These are phyloP conservation scores for Epinotia bilunana DNA, from an alignment of 2,888 invertebrate genomes.

Conservation along the genomic window DNA sequence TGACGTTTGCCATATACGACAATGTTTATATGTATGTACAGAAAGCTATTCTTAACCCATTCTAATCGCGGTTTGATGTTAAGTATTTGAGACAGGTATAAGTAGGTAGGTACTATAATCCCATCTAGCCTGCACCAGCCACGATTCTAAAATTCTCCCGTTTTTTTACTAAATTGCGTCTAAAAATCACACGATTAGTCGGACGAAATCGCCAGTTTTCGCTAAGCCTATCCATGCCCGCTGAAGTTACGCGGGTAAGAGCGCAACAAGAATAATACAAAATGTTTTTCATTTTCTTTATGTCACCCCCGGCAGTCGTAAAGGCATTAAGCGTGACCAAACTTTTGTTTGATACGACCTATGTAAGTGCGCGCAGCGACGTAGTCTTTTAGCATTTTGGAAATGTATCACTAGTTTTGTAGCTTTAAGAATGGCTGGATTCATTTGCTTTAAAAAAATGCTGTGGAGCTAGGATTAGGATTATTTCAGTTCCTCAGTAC, in stretches of 20 bases:
- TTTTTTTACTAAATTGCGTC: slow-evolving; percentile 20
- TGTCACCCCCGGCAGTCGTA: slow-evolving; percentile 93
- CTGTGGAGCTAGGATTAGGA: background rate
- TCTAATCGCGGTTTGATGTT: too few species aligned
- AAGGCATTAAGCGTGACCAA: slow-evolving; percentile 95
- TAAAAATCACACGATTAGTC: slow-evolving; percentile 45
- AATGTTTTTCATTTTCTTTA: slow-evolving; percentile 96
- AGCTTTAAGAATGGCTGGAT: slow-evolving; percentile 15
- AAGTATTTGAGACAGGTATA: too few species aligned
- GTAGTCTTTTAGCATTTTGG: slow-evolving; percentile 47
- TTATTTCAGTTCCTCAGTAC: background rate
- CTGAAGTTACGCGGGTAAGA: slow-evolving; percentile 80
- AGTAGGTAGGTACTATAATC: too few species aligned
- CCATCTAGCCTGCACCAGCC: background rate
- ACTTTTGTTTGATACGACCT: slow-evolving; percentile 86
- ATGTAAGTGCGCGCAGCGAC: slow-evolving; percentile 76
- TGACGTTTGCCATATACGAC: too few species aligned
- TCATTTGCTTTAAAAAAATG: background rate
- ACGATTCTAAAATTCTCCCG: too few species aligned
- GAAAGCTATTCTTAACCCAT: too few species aligned
- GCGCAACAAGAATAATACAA: slow-evolving; percentile 86
- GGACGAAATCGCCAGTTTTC: slow-evolving; percentile 55
- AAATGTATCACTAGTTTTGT: slow-evolving; percentile 32
- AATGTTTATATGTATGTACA: too few species aligned
- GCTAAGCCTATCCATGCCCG: slow-evolving; percentile 70